phyloP scores from a whole-genome alignment of 2,113 vertebrate species.

The Hemiscyllium ocellatum region DNA sequence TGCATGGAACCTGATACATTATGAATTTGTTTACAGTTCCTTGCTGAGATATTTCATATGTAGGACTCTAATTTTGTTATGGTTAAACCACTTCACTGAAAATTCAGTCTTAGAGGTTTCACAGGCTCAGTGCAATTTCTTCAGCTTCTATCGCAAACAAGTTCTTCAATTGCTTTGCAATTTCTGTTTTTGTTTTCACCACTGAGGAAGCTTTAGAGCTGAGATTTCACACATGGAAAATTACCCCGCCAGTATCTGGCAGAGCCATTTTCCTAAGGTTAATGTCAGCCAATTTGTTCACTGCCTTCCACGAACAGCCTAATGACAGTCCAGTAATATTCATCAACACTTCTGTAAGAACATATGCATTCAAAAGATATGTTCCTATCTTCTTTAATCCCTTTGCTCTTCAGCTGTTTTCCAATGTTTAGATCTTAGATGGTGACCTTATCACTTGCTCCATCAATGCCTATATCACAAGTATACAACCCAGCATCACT shows the following conservation, averaged over 20 bases:
- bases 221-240: slow-evolving; percentile 70
- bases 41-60: slow-evolving; percentile 68
- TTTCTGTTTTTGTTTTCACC: slow-evolving; percentile 64
- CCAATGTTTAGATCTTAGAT: slow-evolving; percentile 85
- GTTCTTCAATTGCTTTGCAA: slow-evolving; percentile 67
- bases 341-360: slow-evolving; percentile 75
- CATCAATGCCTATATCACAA: slow-evolving; percentile 76
- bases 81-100: slow-evolving; percentile 75
- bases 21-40: slow-evolving; percentile 58
- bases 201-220: slow-evolving; percentile 71
- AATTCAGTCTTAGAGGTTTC: slow-evolving; percentile 63
- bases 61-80: slow-evolving; percentile 78
- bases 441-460: slow-evolving; percentile 73
- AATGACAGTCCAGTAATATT: slow-evolving; percentile 66
- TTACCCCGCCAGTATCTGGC: slow-evolving; percentile 72
- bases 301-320: slow-evolving; percentile 57
- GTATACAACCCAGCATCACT: slow-evolving; percentile 77
- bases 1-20: slow-evolving; percentile 48
- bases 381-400: slow-evolving; percentile 75
- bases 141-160: slow-evolving; percentile 57
- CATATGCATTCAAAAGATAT: slow-evolving; percentile 87
- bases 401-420: slow-evolving; percentile 76
- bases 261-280: slow-evolving; percentile 54
- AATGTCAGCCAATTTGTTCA: slow-evolving; percentile 69
- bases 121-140: slow-evolving; percentile 68